These are phyloP conservation scores for Daboia siamensis DNA, from an alignment of 2,113 vertebrate genomes.

Conservation along the genomic window DNA sequence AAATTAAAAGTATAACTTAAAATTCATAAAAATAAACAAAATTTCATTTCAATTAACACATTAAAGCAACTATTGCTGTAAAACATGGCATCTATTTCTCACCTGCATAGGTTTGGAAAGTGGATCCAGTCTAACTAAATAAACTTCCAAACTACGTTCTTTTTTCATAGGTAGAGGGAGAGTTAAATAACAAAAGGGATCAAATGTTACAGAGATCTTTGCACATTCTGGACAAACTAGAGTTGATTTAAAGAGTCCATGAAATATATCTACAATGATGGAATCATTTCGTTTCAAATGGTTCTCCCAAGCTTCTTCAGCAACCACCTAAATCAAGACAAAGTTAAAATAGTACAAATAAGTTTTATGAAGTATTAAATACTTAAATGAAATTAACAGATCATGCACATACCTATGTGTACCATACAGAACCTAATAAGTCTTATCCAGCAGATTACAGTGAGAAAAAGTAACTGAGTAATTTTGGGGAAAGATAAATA, in stretches of 20 bases:
- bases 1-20: neutral
- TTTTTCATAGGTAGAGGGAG: conserved; percentile 97
- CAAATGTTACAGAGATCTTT: conserved; percentile 97
- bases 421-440: neutral
- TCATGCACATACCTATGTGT: too few relatives aligned
- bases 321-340: conserved; percentile 84
- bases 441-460: neutral
- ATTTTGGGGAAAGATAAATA: neutral
- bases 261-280: conserved; percentile 99
- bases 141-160: conserved; percentile 94
- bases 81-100: conserved; percentile 25
- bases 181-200: conserved; percentile 98
- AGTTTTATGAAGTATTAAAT: neutral
- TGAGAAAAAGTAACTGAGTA: neutral
- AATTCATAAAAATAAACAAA: conserved; percentile 1
- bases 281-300: conserved; percentile 98
- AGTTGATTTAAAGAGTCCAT: conserved; percentile 98
- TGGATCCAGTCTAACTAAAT: conserved; percentile 90
- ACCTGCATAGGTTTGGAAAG: conserved; percentile 94
- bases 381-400: neutral
- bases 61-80: neutral
- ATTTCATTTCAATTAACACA: neutral
- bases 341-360: neutral
- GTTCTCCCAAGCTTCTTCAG: conserved; percentile 98
- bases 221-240: conserved; percentile 93